These are phyloP conservation scores for Apodemus speciosus DNA, from an alignment of 2,113 vertebrate species.

Conservation along the genomic window DNA sequence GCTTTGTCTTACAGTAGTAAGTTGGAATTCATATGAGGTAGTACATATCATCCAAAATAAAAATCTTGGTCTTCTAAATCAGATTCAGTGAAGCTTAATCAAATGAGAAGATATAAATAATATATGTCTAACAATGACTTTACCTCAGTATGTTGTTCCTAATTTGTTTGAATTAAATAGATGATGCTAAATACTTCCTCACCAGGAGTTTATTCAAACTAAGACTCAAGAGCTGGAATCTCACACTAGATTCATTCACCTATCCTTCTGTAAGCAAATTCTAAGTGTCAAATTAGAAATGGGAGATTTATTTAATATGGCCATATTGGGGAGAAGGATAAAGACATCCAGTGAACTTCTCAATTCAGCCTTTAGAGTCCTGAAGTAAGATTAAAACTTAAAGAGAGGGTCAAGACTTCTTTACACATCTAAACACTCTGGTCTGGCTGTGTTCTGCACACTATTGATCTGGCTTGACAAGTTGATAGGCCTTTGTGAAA, in stretches of 20 bases:
- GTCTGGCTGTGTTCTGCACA: background rate
- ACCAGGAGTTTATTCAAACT: background rate
- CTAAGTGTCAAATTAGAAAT: background rate
- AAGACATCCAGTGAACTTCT: background rate
- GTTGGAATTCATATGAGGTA: background rate
- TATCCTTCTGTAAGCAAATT: background rate
- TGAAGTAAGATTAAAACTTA: background rate
- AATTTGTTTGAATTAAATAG: slow-evolving; percentile 4
- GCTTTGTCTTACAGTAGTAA: background rate
- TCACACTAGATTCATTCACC: background rate
- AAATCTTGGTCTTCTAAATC: background rate
- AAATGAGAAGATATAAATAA: slow-evolving; percentile 38
- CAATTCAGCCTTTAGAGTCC: background rate
- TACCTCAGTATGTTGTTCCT: slow-evolving; percentile 7
- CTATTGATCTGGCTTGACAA: background rate
- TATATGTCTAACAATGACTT: background rate
- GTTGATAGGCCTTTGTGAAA: background rate
- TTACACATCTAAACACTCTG: background rate
- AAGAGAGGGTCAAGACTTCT: background rate
- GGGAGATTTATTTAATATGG: background rate
- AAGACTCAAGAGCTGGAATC: background rate
- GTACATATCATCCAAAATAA: background rate
- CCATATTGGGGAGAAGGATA: background rate
- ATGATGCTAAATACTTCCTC: slow-evolving; percentile 15
- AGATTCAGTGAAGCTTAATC: background rate